Evolutionary conservation across 1,140 invertebrate genomes (phyloP), one percentile per base, ranked within the genome.

Genomic region (Choristoneura fumiferana): DNA sequence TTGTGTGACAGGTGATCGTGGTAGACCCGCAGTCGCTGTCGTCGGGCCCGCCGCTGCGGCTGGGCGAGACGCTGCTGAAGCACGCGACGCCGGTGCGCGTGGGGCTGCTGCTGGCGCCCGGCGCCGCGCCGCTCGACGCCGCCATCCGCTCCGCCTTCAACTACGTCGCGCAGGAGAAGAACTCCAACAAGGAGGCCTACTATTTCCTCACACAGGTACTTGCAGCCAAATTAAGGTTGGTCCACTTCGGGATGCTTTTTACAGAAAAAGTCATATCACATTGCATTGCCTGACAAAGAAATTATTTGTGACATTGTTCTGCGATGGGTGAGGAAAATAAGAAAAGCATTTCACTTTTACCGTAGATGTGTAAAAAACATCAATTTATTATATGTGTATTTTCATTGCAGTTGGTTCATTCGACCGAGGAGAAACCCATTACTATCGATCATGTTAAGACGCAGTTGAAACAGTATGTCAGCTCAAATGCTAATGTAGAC

Each of bases 91-190:
- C 96, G 1, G 87, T 97, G 13, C 91, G 98, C 57, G 93, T 99
- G 57, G 98, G 98, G n/a, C 79, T 99, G 38, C 94, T 99, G 2
- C 96, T 99, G 73, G 92, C 95, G 45, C 93, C 94, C 0, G 87
- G 90, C 5, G 81, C 87, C 4, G 93, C 94, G 0, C 84, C 92
- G 9, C 89, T 92, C 2, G 94, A 97, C 81, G 90, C 95, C 10
- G 96, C 96, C 49, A 89, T 99, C 22, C 91, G 96, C 0, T 96
- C 97, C 83, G 96, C 97, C 4, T 99, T 95, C 84, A 98, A 99
- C 89, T 99, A 97, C 89, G 93, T 99, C 10, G 91, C 92, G 8
- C 94, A 97, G 83, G 92, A 93, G 56, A 95, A 95, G 82, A 92
- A 93, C 71, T 84, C 93, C 0, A 92, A 88, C 37, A 85, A 92